Base-by-base conservation (phyloP, 2,888 invertebrate genomes). In the Lagria hirta region DNA sequence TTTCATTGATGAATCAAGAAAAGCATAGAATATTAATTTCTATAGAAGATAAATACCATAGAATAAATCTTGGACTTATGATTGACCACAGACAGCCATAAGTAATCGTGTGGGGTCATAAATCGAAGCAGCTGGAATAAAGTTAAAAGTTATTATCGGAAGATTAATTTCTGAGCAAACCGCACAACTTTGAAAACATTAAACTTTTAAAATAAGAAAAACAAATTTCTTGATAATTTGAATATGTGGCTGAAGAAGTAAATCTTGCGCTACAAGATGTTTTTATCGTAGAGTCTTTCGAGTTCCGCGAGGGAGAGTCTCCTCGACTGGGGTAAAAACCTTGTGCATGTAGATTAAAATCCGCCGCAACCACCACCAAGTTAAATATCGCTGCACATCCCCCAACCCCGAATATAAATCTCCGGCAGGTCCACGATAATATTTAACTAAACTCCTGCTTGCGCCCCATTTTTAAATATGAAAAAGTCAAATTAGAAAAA, bases 191-290 rank as follows among this genome's bases (percentile, higher is more conserved):
- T 53, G 44, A 51, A 54, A 65, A 65, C 64, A 64, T 65, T 65
- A 64, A 65, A 66, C 61, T 65, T 65, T 56, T 58, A 58, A 64
- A 68, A 68, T 67, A 69, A 70, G 71, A 69, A 71, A 73, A 73
- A 73, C 72, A 73, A 73, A 73, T 73, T 73, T 64, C 69, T 68
- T 73, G 73, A 73, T 73, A 73, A 73, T 73, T 73, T 73, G 72
- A 72, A 73, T 72, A 72, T 72, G 72, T 72, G 72, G 68, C 66
- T 64, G 68, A 63, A 68, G 70, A 68, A 72, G 71, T 72, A 72
- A 72, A 71, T 72, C 71, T 72, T 67, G 59, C 64, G 68, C 66
- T 70, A 72, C 72, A 72, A 72, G 72, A 72, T 72, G 72, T 72
- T 72, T 72, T 72, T 72, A 71, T 72, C 71, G 70, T 68, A 48